These are phyloP conservation scores for Camponotus pennsylvanicus DNA, from an alignment of 1,140 invertebrate genomes.

Conservation along the genomic window DNA sequence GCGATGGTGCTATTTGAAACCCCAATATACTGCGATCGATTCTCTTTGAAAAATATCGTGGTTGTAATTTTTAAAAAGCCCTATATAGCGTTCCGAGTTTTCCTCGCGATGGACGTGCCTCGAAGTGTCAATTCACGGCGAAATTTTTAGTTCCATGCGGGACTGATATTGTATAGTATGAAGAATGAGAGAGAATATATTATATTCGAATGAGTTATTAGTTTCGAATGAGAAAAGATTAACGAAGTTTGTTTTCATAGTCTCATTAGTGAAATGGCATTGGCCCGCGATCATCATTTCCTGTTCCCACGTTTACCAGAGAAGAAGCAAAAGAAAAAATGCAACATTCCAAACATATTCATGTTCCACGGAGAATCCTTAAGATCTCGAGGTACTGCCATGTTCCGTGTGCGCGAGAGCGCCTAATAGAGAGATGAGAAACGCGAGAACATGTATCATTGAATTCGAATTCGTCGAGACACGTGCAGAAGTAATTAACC, in stretches of 20 bases:
- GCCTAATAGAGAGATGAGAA: background rate
- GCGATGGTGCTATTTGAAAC: slow-evolving; percentile 73
- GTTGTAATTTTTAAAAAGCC: slow-evolving; percentile 1
- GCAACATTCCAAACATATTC: slow-evolving; percentile 82
- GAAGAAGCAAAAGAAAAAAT: slow-evolving; percentile 73
- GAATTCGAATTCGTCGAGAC: slow-evolving; percentile 20
- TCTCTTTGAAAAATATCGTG: slow-evolving; percentile 17
- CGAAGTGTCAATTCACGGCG: slow-evolving; percentile 45
- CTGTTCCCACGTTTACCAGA: slow-evolving; percentile 65
- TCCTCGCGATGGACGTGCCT: slow-evolving; percentile 53
- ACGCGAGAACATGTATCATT: slow-evolving; percentile 40
- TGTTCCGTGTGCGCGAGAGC: slow-evolving; percentile 60
- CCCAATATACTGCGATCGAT: slow-evolving; percentile 43
- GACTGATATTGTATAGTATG: slow-evolving; percentile 15
- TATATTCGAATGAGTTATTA: slow-evolving; percentile 24
- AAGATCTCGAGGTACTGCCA: slow-evolving; percentile 68
- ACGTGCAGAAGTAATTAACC: slow-evolving; percentile 38
- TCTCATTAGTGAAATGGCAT: slow-evolving; percentile 58
- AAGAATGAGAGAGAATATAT: slow-evolving; percentile 31
- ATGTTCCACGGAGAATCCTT: slow-evolving; percentile 68
- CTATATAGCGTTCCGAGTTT: slow-evolving; percentile 31
- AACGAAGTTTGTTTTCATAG: slow-evolving; percentile 17
- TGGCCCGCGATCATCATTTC: slow-evolving; percentile 62
- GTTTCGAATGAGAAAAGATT: slow-evolving; percentile 18
- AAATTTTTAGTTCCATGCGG: slow-evolving; percentile 50